A percentile compares a stretch with the other conserved stretches of the same genome.
phyloP scores from a whole-genome alignment of 2,888 invertebrate species.

The Yponomeuta sedellus region DNA sequence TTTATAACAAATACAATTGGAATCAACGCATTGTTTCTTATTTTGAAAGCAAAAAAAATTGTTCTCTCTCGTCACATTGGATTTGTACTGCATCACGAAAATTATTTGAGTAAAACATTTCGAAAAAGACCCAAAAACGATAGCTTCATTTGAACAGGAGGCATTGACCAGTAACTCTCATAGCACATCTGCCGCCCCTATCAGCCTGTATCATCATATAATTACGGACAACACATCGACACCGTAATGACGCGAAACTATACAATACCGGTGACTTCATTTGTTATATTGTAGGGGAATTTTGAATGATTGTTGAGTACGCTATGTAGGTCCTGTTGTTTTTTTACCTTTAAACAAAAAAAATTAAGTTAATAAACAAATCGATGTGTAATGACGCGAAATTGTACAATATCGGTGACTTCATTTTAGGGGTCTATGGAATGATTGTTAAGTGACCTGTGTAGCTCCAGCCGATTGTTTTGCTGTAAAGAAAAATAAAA shows the following conservation, averaged over 20 bases:
- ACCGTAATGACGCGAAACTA: neutral
- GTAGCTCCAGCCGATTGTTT: neutral
- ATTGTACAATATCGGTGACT: no score
- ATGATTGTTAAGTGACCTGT: no score
- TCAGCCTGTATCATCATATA: conserved; percentile 1
- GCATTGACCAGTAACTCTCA: neutral
- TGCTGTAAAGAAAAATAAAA: no score
- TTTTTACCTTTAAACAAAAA: neutral
- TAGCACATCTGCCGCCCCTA: conserved; percentile 6
- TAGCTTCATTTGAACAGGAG: neutral
- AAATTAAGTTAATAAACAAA: no score
- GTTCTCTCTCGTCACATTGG: no score
- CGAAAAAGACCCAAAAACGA: neutral
- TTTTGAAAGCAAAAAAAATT: no score
- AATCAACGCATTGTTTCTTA: no score
- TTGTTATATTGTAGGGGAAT: neutral
- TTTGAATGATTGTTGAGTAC: neutral
- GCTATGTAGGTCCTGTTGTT: neutral
- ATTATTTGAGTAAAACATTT: neutral
- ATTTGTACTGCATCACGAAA: no score
- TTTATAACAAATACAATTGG: no score
- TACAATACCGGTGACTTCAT: neutral
- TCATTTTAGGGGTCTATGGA: no score
- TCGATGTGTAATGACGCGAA: no score
- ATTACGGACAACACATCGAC: neutral